Evolutionary conservation across 2,888 invertebrate genomes (phyloP).

Genomic region (Thysanoteuthis rhombus): DNA sequence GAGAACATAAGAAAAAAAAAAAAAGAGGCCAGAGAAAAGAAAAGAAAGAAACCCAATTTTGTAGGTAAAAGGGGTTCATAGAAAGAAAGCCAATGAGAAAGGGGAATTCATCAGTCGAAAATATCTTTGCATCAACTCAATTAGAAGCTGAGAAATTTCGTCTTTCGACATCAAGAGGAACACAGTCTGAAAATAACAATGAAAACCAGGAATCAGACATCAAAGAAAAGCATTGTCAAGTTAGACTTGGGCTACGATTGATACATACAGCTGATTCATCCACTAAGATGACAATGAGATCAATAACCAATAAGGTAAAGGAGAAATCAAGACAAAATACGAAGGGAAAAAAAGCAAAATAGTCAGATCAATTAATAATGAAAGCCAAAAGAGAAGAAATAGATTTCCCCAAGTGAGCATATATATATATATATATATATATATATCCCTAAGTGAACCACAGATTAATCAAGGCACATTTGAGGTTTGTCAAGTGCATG

Average conservation of each 20-base stretch:
- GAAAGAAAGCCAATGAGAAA: background rate
- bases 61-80: background rate
- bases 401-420: background rate
- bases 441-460: background rate
- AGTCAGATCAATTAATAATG: background rate
- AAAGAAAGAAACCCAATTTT: background rate
- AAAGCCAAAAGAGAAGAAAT: background rate
- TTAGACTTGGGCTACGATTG: background rate
- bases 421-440: too few species aligned
- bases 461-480: background rate
- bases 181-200: constrained; percentile 12
- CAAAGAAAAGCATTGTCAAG: background rate
- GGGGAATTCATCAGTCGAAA: background rate
- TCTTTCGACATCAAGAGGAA: background rate
- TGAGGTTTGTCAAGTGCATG: background rate
- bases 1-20: background rate
- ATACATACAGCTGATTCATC: background rate
- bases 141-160: background rate
- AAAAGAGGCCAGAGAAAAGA: background rate
- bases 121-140: background rate
- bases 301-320: background rate
- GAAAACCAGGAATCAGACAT: background rate
- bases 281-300: background rate
- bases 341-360: background rate
- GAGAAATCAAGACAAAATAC: background rate